phyloP scores from a whole-genome alignment of 2,888 invertebrate species.

The Pyrochroa serraticornis region DNA sequence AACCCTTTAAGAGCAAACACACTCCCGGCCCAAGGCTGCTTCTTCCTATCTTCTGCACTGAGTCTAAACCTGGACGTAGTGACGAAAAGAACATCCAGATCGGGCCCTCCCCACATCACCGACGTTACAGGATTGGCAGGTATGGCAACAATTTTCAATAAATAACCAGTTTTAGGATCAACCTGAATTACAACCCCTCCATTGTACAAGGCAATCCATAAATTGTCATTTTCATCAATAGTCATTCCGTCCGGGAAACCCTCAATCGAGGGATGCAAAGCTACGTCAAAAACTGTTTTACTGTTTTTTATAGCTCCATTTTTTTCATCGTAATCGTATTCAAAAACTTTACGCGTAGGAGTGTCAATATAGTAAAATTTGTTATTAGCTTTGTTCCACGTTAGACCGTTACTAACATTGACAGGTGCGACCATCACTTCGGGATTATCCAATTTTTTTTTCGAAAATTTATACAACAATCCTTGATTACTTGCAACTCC shows the following conservation, averaged over 20 bases:
- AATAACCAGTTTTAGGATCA: conserved; percentile 54
- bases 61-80: conserved; percentile 59
- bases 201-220: conserved; percentile 74
- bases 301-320: conserved; percentile 58
- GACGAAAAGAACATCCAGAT: conserved; percentile 65
- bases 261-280: not conserved
- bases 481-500: conserved; percentile 59
- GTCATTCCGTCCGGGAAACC: conserved; percentile 63
- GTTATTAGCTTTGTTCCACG: conserved; percentile 71
- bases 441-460: conserved; percentile 41
- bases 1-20: conserved; percentile 44
- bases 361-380: conserved; percentile 80
- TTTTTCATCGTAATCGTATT: conserved; percentile 69
- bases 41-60: conserved; percentile 37
- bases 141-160: conserved; percentile 58
- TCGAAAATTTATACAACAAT: conserved; percentile 63
- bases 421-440: conserved; percentile 53
- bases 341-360: conserved; percentile 66
- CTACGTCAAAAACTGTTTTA: conserved; percentile 36
- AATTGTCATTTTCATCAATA: conserved; percentile 73
- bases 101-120: conserved; percentile 66
- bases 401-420: conserved; percentile 74
- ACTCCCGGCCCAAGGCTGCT: conserved; percentile 58
- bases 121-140: conserved; percentile 66
- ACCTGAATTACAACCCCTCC: conserved; percentile 66